A percentile compares a stretch with the other conserved stretches of the same genome.
phyloP scores from a whole-genome alignment of 2,888 invertebrate species.

The Anagyrus pseudococci region DNA sequence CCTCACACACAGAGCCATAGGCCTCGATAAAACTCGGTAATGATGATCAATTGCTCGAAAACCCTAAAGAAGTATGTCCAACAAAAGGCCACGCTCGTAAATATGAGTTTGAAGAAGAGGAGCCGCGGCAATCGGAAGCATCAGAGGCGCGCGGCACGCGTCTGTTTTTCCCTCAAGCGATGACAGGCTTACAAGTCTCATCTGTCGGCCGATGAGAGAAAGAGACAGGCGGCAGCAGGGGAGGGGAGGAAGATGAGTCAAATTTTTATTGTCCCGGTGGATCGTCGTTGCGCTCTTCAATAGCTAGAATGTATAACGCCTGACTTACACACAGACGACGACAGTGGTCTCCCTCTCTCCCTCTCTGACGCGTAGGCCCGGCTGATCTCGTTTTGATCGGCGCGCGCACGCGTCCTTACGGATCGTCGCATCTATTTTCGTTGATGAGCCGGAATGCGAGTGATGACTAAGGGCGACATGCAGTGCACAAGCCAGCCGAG shows the following conservation, averaged over 20 bases:
- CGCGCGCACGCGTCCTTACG: neutral
- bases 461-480: neutral
- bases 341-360: neutral
- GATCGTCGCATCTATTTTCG: slow-evolving; percentile 11
- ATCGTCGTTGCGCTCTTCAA: slow-evolving; percentile 21
- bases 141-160: neutral
- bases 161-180: neutral
- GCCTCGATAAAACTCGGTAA: too few relatives aligned
- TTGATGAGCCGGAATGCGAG: slow-evolving; percentile 5
- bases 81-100: too few relatives aligned
- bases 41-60: too few relatives aligned
- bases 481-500: too few relatives aligned
- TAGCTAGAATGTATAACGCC: slow-evolving; percentile 2
- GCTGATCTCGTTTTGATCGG: slow-evolving; percentile 18
- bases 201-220: neutral
- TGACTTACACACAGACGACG: neutral
- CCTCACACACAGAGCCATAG: too few relatives aligned
- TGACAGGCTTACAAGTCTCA: neutral
- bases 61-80: neutral
- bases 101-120: too few relatives aligned
- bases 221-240: neutral
- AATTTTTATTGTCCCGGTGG: slow-evolving; percentile 18
- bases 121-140: too few relatives aligned
- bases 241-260: slow-evolving; percentile 24
- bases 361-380: neutral